Percentiles rank a stretch among this genome's conserved stretches.
Evolutionary conservation across 2,888 invertebrate genomes (phyloP).

Genomic region (Adineta ricciae): DNA sequence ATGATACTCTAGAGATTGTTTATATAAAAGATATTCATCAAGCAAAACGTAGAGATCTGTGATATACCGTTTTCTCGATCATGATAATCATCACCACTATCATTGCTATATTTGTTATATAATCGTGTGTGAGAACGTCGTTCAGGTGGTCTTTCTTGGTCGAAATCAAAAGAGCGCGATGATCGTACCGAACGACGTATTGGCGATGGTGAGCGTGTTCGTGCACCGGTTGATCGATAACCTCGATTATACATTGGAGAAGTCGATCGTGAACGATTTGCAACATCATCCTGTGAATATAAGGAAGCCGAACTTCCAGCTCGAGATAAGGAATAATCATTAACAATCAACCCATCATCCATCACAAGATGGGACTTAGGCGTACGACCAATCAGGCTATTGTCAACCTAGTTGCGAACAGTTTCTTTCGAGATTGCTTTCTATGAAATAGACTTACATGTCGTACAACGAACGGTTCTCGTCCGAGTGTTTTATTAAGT

Average conservation of each 20-base stretch:
- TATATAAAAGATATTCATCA: neutral
- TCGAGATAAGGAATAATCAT: neutral
- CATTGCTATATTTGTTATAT: neutral
- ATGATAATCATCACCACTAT: neutral
- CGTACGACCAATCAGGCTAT: neutral
- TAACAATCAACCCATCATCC: neutral
- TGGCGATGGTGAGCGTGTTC: neutral
- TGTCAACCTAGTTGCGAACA: neutral
- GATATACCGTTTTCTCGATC: neutral
- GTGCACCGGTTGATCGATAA: neutral
- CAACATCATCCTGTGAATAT: neutral
- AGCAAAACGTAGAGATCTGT: neutral
- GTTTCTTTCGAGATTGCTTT: no score
- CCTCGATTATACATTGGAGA: neutral
- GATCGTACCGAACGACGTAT: neutral
- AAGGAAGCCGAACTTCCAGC: neutral
- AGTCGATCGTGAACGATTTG: neutral
- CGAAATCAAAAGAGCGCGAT: neutral
- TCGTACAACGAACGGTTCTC: neutral
- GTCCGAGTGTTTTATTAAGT: neutral
- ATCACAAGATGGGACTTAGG: neutral
- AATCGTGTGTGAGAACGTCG: neutral
- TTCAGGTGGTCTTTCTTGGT: neutral
- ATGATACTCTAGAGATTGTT: neutral
- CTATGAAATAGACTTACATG: neutral